Evolutionary conservation across 2,797 vertebrate genomes (phyloP).

Genomic region (Picus viridis): DNA sequence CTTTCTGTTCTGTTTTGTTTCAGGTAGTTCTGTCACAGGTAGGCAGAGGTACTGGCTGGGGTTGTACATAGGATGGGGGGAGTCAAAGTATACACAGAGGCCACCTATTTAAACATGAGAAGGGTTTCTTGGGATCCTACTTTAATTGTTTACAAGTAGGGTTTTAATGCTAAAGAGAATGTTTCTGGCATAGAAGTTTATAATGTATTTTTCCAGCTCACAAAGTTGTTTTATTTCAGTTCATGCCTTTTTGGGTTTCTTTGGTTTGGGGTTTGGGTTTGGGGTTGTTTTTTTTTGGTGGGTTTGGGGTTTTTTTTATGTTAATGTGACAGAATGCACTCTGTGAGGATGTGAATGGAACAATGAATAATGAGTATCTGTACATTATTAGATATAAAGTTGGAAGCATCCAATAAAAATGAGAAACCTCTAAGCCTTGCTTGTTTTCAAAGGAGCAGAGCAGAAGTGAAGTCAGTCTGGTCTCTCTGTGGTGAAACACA

Average conservation of each 20-base stretch:
- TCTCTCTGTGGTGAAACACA: not conserved
- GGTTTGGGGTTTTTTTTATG: not conserved
- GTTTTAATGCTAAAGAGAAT: conserved; percentile 66
- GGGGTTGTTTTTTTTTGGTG: too few relatives aligned
- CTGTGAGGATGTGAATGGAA: conserved; percentile 62
- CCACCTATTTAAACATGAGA: conserved; percentile 70
- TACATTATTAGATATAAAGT: conserved; percentile 66
- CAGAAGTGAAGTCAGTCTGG: not conserved
- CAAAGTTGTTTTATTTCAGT: conserved; percentile 60
- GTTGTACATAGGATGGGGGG: conserved; percentile 59
- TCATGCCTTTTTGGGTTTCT: conserved; percentile 6
- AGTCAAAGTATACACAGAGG: conserved; percentile 38
- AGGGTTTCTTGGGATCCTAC: conserved; percentile 60
- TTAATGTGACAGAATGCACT: conserved; percentile 47
- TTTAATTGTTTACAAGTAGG: conserved; percentile 58
- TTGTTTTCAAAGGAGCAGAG: not conserved
- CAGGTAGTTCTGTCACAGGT: conserved; percentile 56
- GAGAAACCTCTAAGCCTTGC: not conserved
- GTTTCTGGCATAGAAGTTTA: conserved; percentile 69
- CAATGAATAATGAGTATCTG: conserved; percentile 57
- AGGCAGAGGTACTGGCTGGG: conserved; percentile 40
- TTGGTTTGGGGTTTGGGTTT: too few relatives aligned
- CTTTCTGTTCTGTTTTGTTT: not conserved
- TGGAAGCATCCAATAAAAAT: conserved; percentile 68
- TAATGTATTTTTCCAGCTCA: conserved; percentile 60